Base-by-base conservation (phyloP, 2,888 invertebrate genomes). In the Heteromyza rotundicornis region DNA sequence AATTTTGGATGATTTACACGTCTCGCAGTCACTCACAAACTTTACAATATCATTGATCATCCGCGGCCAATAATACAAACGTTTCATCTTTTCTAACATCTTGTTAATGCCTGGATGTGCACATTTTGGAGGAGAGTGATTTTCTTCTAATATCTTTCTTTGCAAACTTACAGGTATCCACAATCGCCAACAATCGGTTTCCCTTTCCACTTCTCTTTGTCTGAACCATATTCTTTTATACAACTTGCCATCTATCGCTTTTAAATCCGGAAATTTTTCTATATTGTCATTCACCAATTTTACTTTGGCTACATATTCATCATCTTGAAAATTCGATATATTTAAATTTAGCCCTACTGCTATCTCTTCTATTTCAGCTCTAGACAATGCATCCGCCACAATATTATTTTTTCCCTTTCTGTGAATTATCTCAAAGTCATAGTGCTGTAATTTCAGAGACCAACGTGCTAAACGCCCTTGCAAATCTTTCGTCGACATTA, bases 361-460 rank as follows among this genome's bases (percentile, higher is more conserved):
- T n/a, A n/a, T n/a, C n/a, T n/a, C n/a, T n/a, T n/a, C n/a, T n/a
- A n/a, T n/a, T n/a, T n/a, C n/a, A n/a, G n/a, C n/a, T n/a, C n/a
- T n/a, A n/a, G n/a, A n/a, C n/a, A n/a, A n/a, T n/a, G n/a, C n/a
- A n/a, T n/a, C n/a, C n/a, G n/a, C n/a, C n/a, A n/a, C n/a, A n/a
- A n/a, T n/a, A n/a, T n/a, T n/a, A n/a, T n/a, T n/a, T n/a, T n/a
- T n/a, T n/a, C 54, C 59, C 17, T 49, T 54, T 2, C 59, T 20
- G 35, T 59, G 54, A 19, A 54, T 32, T 14, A 59, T n/a, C 2
- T 32, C 22, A 32, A 27, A 27, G 10, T 27, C 27, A 27, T n/a
- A n/a, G n/a, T n/a, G n/a, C n/a, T 59, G 59, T 5, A 61, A 51
- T n/a, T 61, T 35, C 1, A 59, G 2, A 1, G 54, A 10, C 47